Base-by-base conservation (phyloP, 2,113 vertebrate genomes). In the Macrotus californicus region DNA sequence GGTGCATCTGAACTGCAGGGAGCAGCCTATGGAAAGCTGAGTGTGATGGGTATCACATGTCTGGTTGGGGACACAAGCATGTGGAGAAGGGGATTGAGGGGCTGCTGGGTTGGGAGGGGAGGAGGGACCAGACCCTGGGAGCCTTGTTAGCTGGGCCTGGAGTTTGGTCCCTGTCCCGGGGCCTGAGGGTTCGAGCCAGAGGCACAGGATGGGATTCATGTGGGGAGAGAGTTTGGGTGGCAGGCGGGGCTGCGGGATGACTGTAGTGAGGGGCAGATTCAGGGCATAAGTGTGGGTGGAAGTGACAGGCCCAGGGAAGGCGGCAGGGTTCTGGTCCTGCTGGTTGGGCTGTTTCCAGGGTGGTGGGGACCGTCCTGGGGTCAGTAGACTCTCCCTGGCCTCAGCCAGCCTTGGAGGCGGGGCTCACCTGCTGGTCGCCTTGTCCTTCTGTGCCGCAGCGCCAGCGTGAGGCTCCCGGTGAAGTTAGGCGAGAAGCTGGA, bases 401-500 rank as follows among this genome's bases (percentile, higher is more conserved):
- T 43, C 36, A 0, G 39, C 66, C 5, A 12, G 39, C 29, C 26
- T 22, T 6, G 21, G n/a, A 34, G 69, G 70, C 22, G 21, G 26
- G 34, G 85, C 26, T 96, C 52, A 79, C 24, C 64, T 48, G 19
- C 7, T 36, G 0, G 16, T 89, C 0, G 2, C 10, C 24, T 36
- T 54, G 18, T 61, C 82, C 91, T 70, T 36, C n/a, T 13, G n/a
- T 87, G 94, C 88, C 22, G 1, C 96, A 94, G 92, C 3, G 98
- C 98, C 0, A 99, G 97, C 41, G 97, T 99, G 97, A 99, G 99
- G 96, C 97, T 99, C 89, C 99, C 99, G 0, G 98, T 13, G 82
- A 98, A 96, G 87, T 98, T 99, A 43, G 98, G 98, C 88, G 99
- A 99, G 98, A 99, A 99, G 97, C 98, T 99, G 98, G 99, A 99